A percentile compares a stretch with the other conserved stretches of the same genome.
Conservation (phyloP, 2,797 vertebrate genomes). For the Ateles fusciceps region DNA sequence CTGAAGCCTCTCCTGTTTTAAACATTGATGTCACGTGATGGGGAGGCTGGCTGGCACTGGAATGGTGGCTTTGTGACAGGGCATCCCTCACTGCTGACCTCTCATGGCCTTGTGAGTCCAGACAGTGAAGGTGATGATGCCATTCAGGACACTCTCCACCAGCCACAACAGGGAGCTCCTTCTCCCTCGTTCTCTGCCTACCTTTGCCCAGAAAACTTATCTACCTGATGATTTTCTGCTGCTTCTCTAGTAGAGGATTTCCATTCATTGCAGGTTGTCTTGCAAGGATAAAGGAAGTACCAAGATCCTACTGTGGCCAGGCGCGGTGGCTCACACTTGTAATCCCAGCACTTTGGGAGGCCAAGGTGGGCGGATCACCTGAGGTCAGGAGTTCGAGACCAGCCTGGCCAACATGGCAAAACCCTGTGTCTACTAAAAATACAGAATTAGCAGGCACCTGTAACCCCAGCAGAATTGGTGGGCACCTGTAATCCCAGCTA, state of each 20-base stretch:
- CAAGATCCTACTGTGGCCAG: background rate
- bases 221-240: background rate
- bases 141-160: background rate
- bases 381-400: background rate
- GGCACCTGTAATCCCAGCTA: too few relatives aligned
- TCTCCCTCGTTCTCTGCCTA: background rate
- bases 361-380: background rate
- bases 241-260: background rate
- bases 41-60: background rate
- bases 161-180: background rate
- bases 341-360: background rate
- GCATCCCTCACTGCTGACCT: background rate
- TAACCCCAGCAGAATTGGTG: background rate
- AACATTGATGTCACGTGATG: background rate
- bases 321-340: background rate
- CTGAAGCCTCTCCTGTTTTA: background rate
- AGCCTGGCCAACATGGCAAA: background rate
- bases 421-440: background rate
- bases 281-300: background rate
- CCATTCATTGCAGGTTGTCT: background rate
- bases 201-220: background rate
- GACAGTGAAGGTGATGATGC: background rate
- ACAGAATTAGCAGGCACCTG: background rate
- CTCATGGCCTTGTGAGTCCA: background rate
- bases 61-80: background rate